Conservation (phyloP, 2,113 vertebrate genomes). For the Microcebus tavaratra region DNA sequence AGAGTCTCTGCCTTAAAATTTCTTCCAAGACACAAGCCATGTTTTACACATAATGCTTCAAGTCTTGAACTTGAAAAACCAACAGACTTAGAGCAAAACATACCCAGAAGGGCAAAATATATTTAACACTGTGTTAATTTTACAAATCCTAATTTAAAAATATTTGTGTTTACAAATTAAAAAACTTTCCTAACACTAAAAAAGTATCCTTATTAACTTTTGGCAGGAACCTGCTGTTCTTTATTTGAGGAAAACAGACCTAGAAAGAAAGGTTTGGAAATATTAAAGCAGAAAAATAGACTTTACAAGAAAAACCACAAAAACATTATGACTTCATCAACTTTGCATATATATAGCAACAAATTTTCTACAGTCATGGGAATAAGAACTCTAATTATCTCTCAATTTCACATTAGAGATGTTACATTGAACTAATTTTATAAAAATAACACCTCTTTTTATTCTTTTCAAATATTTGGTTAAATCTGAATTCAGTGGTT, state of each 20-base stretch:
- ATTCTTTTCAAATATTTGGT: neutral
- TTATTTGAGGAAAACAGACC: constrained; percentile 63
- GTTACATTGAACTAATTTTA: neutral
- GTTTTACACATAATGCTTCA: neutral
- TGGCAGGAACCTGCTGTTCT: constrained; percentile 55
- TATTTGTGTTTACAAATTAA: constrained; percentile 66
- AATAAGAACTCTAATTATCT: neutral
- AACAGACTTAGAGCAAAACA: neutral
- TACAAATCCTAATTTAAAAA: constrained; percentile 50
- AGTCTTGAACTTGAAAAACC: neutral
- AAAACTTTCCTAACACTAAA: constrained; percentile 63
- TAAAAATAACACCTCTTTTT: neutral
- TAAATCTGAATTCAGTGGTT: neutral
- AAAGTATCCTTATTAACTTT: constrained; percentile 75
- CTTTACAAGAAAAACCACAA: constrained; percentile 37
- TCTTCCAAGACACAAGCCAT: constrained; percentile 2
- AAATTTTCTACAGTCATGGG: neutral
- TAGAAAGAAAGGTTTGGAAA: constrained; percentile 63
- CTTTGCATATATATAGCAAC: neutral
- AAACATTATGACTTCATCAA: constrained; percentile 35
- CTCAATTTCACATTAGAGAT: neutral
- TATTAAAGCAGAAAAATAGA: constrained; percentile 47
- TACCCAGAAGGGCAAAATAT: constrained; percentile 9
- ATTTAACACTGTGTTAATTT: constrained; percentile 38
- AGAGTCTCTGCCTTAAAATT: neutral